Percentiles rank a stretch among this genome's conserved stretches.
These are phyloP conservation scores for Champsocephalus esox DNA, from an alignment of 2,797 vertebrate species.

Conservation along the genomic window DNA sequence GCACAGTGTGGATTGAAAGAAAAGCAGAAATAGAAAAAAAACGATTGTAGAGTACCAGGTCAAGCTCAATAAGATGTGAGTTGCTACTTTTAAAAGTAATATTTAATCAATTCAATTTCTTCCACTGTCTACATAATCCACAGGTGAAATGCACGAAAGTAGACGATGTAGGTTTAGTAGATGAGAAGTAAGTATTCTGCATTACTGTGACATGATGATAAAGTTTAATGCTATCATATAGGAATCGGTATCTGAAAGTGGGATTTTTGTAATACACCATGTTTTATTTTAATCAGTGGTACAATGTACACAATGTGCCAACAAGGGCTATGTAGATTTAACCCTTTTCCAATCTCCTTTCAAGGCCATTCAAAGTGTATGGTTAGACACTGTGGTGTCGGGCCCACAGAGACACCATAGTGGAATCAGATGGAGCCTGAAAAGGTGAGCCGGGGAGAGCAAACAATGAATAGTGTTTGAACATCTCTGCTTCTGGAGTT, in stretches of 20 bases:
- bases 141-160: neutral
- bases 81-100: neutral
- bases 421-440: slow-evolving; percentile 66
- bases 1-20: slow-evolving; percentile 1
- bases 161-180: neutral
- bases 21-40: neutral
- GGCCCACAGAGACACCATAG: slow-evolving; percentile 49
- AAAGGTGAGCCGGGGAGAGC: slow-evolving; percentile 69
- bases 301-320: neutral
- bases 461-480: slow-evolving; percentile 75
- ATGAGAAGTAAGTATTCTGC: neutral
- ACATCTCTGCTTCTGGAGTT: slow-evolving; percentile 68
- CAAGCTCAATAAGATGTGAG: neutral
- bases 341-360: slow-evolving; percentile 48
- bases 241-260: neutral
- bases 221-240: neutral
- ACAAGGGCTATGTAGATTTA: slow-evolving; percentile 23
- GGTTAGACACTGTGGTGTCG: slow-evolving; percentile 47
- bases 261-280: neutral
- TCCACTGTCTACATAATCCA: neutral
- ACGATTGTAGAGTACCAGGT: slow-evolving; percentile 2
- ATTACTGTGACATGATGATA: neutral
- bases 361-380: slow-evolving; percentile 67
- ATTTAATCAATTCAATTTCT: neutral
- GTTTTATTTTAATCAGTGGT: slow-evolving; percentile 26